Percentiles rank a stretch among this genome's conserved stretches.
Conservation (phyloP, 2,797 vertebrate genomes). For the Acipenser transmontanus region DNA sequence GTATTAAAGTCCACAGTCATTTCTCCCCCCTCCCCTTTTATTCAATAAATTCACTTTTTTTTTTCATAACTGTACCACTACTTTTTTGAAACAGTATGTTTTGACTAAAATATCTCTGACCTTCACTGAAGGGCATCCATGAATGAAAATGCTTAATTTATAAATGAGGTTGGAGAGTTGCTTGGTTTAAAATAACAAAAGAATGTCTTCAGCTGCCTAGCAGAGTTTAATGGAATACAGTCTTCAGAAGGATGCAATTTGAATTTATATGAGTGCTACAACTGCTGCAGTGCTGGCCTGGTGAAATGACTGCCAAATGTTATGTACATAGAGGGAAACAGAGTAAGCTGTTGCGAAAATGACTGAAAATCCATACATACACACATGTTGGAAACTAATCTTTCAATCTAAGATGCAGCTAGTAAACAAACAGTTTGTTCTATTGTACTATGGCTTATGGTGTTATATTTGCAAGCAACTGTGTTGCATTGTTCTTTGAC, state of each 20-base stretch:
- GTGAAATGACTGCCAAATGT: not conserved
- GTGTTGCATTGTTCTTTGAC: too few relatives aligned
- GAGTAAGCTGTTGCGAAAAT: too few relatives aligned
- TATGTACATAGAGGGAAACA: too few relatives aligned
- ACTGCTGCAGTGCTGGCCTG: not conserved
- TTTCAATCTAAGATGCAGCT: too few relatives aligned
- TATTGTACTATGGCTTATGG: too few relatives aligned
- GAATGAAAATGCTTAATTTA: slow-evolving; percentile 23
- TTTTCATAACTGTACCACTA: not conserved
- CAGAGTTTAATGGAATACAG: not conserved
- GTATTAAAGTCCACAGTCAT: slow-evolving; percentile 24
- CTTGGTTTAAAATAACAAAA: slow-evolving; percentile 15
- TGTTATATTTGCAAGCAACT: too few relatives aligned
- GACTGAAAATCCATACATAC: too few relatives aligned
- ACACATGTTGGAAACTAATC: too few relatives aligned
- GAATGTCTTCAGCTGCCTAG: not conserved
- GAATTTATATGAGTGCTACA: not conserved
- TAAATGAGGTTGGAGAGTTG: slow-evolving; percentile 15
- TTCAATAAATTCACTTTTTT: slow-evolving; percentile 11
- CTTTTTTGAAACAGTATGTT: slow-evolving; percentile 16
- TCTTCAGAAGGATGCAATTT: not conserved
- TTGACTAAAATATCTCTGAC: slow-evolving; percentile 20
- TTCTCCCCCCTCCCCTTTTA: slow-evolving; percentile 10
- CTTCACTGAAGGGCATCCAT: slow-evolving; percentile 25
- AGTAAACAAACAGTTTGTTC: too few relatives aligned